Evolutionary conservation across 2,888 invertebrate genomes (phyloP), one percentile per base, ranked within the genome.

Genomic region (Chrysomela aeneicollis): DNA sequence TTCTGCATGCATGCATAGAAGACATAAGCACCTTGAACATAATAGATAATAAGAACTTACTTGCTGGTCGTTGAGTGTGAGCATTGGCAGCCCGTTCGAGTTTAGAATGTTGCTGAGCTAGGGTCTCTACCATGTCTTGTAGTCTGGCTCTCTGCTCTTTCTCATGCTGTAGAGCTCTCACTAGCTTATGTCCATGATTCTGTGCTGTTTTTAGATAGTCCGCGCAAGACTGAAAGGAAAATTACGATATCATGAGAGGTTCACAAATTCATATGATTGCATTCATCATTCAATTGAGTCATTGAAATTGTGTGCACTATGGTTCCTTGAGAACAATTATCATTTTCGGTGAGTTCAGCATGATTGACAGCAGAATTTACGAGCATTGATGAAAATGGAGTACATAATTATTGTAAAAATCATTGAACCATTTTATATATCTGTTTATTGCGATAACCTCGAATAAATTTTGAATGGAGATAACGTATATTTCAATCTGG

Each of bases 41-140:
- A 9, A 30, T 0, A 30, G 5, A 15, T 15, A 17, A 17, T 10
- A 12, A 5, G 54, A 22, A 80, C 82, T 82, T 75, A 85, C 86
- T 84, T 67, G 70, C 71, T 68, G 85, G 83, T 72, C 82, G 76
- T 64, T 82, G 80, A 35, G 86, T 85, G 66, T 90, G 88, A 22
- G 89, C 90, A 30, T 85, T 87, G 35, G 95, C 95, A 1, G 95
- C 96, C 82, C 95, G 93, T 84, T 99, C 99, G 71, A 99, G 86
- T 76, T 92, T 93, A 62, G 97, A 96, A 82, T 98, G 98, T 81
- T 99, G 99, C 72, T 95, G 89, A 12, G 99, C 99, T 68, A 99
- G 87, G 77, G 97, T 97, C 81, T 99, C 98, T 15, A 99, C 95
- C 86, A 99, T 95, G 78, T 97, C 97, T 79, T 97, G 96, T 69